These are phyloP conservation scores for Entomobrya multifasciata DNA, from an alignment of 2,888 invertebrate genomes.

Conservation along the genomic window DNA sequence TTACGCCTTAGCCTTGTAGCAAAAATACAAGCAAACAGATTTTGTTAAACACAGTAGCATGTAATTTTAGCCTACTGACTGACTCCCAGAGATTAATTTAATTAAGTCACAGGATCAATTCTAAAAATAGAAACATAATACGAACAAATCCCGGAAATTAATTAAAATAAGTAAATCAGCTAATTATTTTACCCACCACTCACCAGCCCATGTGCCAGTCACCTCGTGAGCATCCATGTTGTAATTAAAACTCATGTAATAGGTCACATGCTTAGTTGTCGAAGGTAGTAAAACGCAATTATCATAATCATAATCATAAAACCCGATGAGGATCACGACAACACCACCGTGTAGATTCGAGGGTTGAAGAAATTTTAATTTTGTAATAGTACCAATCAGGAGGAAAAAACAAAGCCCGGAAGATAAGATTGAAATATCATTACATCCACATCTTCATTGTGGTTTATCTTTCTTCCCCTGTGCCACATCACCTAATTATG, in stretches of 20 bases:
- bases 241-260: conserved; percentile 39
- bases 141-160: conserved; percentile 49
- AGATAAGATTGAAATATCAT: conserved; percentile 64
- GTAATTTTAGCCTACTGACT: too few relatives aligned
- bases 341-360: too few relatives aligned
- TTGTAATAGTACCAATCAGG: conserved; percentile 34
- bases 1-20: too few relatives aligned
- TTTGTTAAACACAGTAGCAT: too few relatives aligned
- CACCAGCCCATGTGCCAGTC: not conserved
- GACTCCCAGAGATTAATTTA: too few relatives aligned
- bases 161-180: conserved; percentile 19
- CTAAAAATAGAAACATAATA: not conserved
- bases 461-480: too few relatives aligned
- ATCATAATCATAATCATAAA: too few relatives aligned
- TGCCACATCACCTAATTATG: conserved; percentile 1
- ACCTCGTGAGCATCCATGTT: not conserved
- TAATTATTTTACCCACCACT: conserved; percentile 20
- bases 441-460: too few relatives aligned
- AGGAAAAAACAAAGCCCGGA: conserved; percentile 63
- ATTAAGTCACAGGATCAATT: not conserved
- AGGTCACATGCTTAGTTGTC: conserved; percentile 60
- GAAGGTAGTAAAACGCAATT: not conserved
- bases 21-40: too few relatives aligned
- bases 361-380: conserved; percentile 53
- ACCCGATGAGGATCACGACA: too few relatives aligned